phyloP scores from a whole-genome alignment of 2,113 vertebrate genomes.

The Lampris incognitus region DNA sequence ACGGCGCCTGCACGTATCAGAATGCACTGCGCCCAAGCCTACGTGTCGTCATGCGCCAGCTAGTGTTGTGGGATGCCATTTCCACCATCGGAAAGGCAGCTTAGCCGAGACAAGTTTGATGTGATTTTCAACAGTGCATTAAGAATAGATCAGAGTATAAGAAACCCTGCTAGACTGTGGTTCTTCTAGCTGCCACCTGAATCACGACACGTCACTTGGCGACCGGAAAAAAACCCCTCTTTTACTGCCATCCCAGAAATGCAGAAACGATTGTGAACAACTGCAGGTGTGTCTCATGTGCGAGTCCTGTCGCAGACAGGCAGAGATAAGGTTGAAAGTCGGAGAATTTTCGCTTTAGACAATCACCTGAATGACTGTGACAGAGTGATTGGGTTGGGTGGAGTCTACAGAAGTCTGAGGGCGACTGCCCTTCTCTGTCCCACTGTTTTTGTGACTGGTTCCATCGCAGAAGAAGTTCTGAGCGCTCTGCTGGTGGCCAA shows the following conservation, averaged over 20 bases:
- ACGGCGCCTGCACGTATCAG: no score
- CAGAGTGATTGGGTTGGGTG: conserved; percentile 29
- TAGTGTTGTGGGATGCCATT: no score
- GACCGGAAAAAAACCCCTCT: no score
- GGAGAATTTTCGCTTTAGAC: not conserved
- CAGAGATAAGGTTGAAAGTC: not conserved
- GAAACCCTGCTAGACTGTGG: no score
- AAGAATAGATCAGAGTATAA: no score
- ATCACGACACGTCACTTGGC: no score
- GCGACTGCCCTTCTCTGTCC: conserved; percentile 32
- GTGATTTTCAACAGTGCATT: no score
- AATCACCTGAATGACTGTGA: conserved; percentile 55
- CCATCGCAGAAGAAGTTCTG: conserved; percentile 68
- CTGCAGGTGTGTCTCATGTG: no score
- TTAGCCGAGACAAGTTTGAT: not conserved
- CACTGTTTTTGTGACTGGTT: not conserved
- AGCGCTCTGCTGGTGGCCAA: conserved; percentile 87
- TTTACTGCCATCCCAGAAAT: no score
- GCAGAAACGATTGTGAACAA: no score
- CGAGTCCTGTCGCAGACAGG: not conserved
- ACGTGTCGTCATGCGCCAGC: not conserved
- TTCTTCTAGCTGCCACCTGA: no score
- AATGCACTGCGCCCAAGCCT: not conserved
- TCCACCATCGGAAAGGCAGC: not conserved
- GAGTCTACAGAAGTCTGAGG: conserved; percentile 33